phyloP scores from a whole-genome alignment of 2,888 invertebrate genomes.

The Ichneumoninae sp. region DNA sequence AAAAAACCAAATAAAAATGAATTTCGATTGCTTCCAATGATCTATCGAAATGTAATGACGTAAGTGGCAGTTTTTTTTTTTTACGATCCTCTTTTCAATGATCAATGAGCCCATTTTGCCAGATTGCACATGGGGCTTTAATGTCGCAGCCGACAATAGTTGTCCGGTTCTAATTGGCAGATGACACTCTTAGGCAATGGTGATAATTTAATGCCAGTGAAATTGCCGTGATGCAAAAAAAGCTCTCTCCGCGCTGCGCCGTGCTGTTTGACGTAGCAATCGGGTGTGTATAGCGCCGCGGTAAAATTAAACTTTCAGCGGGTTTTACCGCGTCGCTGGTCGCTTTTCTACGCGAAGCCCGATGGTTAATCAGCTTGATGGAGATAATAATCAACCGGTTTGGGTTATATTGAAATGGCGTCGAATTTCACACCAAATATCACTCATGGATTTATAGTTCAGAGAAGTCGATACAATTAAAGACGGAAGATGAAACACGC shows the following conservation, averaged over 20 bases:
- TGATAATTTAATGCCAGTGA: constrained; percentile 78
- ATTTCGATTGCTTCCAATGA: not conserved
- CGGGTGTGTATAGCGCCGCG: constrained; percentile 31
- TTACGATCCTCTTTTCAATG: constrained; percentile 13
- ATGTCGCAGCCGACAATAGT: constrained; percentile 71
- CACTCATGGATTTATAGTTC: not conserved
- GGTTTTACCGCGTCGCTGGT: constrained; percentile 35
- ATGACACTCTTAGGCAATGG: constrained; percentile 78
- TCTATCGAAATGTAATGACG: not conserved
- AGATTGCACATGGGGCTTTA: constrained; percentile 1
- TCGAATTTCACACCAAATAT: constrained; percentile 62
- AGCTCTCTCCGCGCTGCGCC: constrained; percentile 7
- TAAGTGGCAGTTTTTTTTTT: not conserved
- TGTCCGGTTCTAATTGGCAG: constrained; percentile 77
- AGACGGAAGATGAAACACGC: not conserved
- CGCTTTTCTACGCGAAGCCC: constrained; percentile 42
- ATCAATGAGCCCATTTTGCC: constrained; percentile 14
- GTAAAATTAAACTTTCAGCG: constrained; percentile 78
- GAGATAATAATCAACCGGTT: constrained; percentile 64
- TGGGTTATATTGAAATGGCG: constrained; percentile 46
- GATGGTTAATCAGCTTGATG: constrained; percentile 64
- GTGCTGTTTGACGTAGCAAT: constrained; percentile 9
- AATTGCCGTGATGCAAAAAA: constrained; percentile 69
- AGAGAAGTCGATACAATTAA: not conserved
- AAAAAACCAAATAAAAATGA: not conserved